Conservation (phyloP, 2,113 vertebrate genomes). For the Arizona elegans region DNA sequence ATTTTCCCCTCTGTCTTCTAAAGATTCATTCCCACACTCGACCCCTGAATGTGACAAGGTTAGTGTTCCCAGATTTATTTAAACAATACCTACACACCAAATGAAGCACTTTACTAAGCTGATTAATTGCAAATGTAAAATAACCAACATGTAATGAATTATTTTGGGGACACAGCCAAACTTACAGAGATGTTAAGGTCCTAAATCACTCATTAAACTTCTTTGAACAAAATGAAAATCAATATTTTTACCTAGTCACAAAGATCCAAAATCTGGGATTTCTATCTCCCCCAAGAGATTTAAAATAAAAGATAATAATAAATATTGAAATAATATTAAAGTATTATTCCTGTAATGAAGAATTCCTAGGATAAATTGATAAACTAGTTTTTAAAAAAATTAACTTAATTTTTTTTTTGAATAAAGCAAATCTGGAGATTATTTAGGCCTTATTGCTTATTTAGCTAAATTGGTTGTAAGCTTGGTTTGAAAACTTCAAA, state of each 20-base stretch:
- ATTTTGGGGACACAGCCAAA: conserved; percentile 70
- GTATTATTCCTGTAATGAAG: neutral
- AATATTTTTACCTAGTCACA: conserved; percentile 34
- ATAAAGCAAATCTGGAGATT: neutral
- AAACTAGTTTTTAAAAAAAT: neutral
- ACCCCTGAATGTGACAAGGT: conserved; percentile 74
- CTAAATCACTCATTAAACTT: conserved; percentile 70
- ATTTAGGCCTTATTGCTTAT: neutral
- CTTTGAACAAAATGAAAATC: conserved; percentile 51
- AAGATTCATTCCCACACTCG: conserved; percentile 78
- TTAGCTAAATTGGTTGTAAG: neutral
- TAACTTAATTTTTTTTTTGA: neutral
- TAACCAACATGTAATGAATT: conserved; percentile 75
- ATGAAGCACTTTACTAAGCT: conserved; percentile 72
- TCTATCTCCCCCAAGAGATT: neutral
- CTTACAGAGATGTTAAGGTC: conserved; percentile 72
- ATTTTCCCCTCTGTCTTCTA: conserved; percentile 73
- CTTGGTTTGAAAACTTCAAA: neutral
- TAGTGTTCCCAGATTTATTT: conserved; percentile 78
- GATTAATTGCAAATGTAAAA: conserved; percentile 79
- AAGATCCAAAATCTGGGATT: conserved; percentile 14
- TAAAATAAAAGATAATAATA: neutral
- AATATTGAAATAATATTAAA: neutral
- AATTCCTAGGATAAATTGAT: neutral
- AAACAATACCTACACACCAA: conserved; percentile 72